Conservation (phyloP, 1,140 invertebrate genomes). For the Drosophila tani region DNA sequence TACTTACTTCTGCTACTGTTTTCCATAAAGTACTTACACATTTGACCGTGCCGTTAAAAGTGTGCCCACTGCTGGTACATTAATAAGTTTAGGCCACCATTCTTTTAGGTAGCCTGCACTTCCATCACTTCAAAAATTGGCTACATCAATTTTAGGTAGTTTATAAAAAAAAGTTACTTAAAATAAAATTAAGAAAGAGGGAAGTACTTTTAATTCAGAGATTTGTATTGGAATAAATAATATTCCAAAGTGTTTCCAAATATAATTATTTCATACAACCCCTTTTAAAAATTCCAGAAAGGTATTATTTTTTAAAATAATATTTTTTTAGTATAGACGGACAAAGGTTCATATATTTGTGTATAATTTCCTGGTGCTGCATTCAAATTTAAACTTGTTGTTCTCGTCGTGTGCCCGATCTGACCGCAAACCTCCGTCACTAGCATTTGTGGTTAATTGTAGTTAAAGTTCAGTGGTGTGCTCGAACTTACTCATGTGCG, state of each 20-base stretch:
- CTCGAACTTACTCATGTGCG: slow-evolving; percentile 57
- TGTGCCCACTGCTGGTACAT: slow-evolving; percentile 18
- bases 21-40: background rate
- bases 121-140: background rate
- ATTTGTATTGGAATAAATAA: no score
- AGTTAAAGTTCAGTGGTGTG: slow-evolving; percentile 77
- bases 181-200: no score
- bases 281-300: no score
- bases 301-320: no score
- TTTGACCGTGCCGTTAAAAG: background rate
- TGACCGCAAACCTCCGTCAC: slow-evolving; percentile 63
- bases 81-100: slow-evolving; percentile 38
- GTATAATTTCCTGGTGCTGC: background rate
- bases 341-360: no score
- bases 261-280: no score
- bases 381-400: slow-evolving; percentile 31
- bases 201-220: background rate
- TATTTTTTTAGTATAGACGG: no score
- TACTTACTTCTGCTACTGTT: slow-evolving; percentile 13
- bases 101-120: slow-evolving; percentile 21
- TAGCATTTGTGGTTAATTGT: slow-evolving; percentile 77
- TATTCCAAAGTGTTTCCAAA: no score
- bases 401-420: slow-evolving; percentile 29
- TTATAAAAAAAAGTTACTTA: no score
- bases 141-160: background rate